Conservation (phyloP, 2,113 vertebrate genomes). For the Ariopsis seemanni region DNA sequence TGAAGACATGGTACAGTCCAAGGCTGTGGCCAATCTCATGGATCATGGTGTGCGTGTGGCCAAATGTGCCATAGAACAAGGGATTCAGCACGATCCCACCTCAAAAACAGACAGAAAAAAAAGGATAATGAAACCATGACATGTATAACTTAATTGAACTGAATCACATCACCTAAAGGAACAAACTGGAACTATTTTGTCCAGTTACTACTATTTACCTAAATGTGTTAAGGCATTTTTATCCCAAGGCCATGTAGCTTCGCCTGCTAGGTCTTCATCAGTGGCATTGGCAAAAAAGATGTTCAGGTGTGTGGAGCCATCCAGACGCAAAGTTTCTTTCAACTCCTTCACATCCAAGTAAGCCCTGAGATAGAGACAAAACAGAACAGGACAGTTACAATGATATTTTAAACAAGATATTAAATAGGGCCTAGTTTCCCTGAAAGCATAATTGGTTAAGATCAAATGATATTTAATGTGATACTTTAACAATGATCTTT, state of each 20-base stretch:
- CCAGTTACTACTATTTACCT: slow-evolving; percentile 70
- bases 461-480: background rate
- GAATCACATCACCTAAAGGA: background rate
- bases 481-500: background rate
- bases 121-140: slow-evolving; percentile 16
- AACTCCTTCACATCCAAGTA: slow-evolving; percentile 96
- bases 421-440: background rate
- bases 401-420: background rate
- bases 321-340: slow-evolving; percentile 88
- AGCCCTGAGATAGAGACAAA: slow-evolving; percentile 77
- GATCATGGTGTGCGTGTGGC: slow-evolving; percentile 97
- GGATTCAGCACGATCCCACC: slow-evolving; percentile 96
- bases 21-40: slow-evolving; percentile 96
- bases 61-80: slow-evolving; percentile 91
- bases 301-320: slow-evolving; percentile 95
- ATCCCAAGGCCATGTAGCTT: slow-evolving; percentile 98
- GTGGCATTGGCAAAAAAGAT: slow-evolving; percentile 98
- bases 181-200: background rate
- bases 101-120: slow-evolving; percentile 55
- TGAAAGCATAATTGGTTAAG: background rate
- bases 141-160: background rate
- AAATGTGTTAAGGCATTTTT: slow-evolving; percentile 95
- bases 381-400: background rate
- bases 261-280: slow-evolving; percentile 93
- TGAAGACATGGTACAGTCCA: slow-evolving; percentile 97